A percentile compares a stretch with the other conserved stretches of the same genome.
Evolutionary conservation across 53 echinoderm and acorn worm genomes (phyloP).

Genomic region (Mesocentrotus franciscanus): DNA sequence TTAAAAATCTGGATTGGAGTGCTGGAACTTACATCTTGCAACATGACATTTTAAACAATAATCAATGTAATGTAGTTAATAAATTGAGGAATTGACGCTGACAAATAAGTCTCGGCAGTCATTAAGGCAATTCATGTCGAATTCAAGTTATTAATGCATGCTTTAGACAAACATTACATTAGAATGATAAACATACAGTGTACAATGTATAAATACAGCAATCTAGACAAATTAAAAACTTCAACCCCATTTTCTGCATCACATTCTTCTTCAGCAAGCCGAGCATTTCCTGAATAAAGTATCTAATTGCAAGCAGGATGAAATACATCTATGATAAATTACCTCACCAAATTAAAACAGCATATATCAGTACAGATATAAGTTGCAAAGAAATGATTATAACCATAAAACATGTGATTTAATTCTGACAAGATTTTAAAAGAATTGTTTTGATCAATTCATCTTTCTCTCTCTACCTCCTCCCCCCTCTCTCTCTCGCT

Average conservation of each 20-base stretch:
- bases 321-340: conserved; percentile 21
- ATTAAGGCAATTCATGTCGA: neutral
- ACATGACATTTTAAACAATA: no score
- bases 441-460: neutral
- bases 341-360: conserved; percentile 6
- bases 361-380: neutral
- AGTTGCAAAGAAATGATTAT: neutral
- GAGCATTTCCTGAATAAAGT: neutral
- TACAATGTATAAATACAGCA: neutral
- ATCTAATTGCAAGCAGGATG: neutral
- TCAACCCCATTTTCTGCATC: neutral
- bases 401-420: neutral
- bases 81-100: neutral
- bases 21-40: no score
- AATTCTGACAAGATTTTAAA: neutral
- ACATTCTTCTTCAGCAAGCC: neutral
- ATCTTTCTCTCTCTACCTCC: neutral
- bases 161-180: neutral
- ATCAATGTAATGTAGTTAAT: no score
- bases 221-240: neutral
- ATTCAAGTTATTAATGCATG: neutral
- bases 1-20: no score
- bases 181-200: neutral
- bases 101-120: neutral
- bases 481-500: neutral